Base-by-base conservation (phyloP, 1,140 invertebrate species). In the Cotesia typhae region DNA sequence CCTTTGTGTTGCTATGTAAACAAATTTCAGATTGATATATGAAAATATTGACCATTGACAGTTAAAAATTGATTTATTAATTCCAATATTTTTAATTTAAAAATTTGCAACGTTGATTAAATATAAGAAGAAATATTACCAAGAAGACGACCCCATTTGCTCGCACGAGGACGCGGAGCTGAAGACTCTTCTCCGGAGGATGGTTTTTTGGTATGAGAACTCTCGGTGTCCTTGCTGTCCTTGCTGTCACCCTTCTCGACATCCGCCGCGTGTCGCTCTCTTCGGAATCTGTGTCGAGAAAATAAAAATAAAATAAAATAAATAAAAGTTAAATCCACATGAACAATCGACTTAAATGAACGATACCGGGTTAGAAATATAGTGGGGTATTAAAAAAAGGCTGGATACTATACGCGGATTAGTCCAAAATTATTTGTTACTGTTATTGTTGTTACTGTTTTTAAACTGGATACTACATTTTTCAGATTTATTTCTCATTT, bases 141-240 rank as follows among this genome's bases (percentile, higher is more conserved):
- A 78, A 94, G 84, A 75, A 95, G 87, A 73, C 93, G 90, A 51
- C 93, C 93, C 94, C 94, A 95, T 87, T 94, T 94, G 79, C 92
- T 91, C 37, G 89, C 80, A 79, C 85, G 85, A n/a, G 78, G 79
- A 76, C 88, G 87, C 72, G 83, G 79, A 74, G 84, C 81, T 75
- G 85, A 83, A 70, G 85, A 87, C 72, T 89, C 88, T 4, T 89
- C 88, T 35, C 87, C 83, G 14, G 88, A 85, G 59, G 91, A 90
- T 61, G 89, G 85, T 84, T 91, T 91, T 71, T 89, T 90, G 17
- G 89, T 87, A 70, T 90, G 87, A 38, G 81, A 82, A 28, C 77
- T 81, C 63, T 83, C 82, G 74, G 85, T 81, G 76, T 87, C 81
- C 82, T 86, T 86, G 80, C 82, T 75, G 63, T 87, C 81, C 81